Base-by-base conservation (phyloP, 2,888 invertebrate genomes). In the Agonopterix heracliana region DNA sequence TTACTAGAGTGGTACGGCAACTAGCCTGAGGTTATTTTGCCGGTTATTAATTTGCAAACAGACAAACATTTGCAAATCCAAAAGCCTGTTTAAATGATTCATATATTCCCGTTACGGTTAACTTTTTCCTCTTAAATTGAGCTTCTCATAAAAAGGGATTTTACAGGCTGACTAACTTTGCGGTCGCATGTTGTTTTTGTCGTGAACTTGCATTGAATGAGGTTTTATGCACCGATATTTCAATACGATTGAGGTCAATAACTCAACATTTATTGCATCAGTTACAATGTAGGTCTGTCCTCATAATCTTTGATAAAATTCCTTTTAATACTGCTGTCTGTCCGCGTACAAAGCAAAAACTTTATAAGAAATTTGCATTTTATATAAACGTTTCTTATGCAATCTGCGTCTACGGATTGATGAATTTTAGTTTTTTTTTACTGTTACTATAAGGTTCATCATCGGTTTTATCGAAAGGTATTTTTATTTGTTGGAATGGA, bases 401-500 rank as follows among this genome's bases (percentile, higher is more conserved):
- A 55, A 56, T 54, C 54, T 50, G 14, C 46, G 26, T 26, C 7
- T 5, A 26, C 26, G 26, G 26, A 26, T 26, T 26, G 5, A 26
- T 26, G 26, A 26, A 26, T 26, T 26, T 26, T 26, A 26, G 26
- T 7, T 26, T 26, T 49, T 11, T 54, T 45, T 41, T 46, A 14
- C 42, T 41, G 41, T 52, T 7, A 14, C 26, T 8, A 47, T 61
- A 62, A 49, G 46, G 56, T 54, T 47, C 17, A 34, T 48, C 58
- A 57, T 61, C 26, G 45, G 46, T 38, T 47, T 49, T 11, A 46
- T 54, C 54, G 48, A 44, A 54, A 49, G 52, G 58, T 55, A 55
- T 54, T 49, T 48, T 57, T 55, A 55, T 54, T 49, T 48, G 71
- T 68, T 68, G 63, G 68, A 64, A 61, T 68, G 67, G 73, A 77